Evolutionary conservation across 2,888 invertebrate genomes (phyloP).

Genomic region (Chirona hameri): DNA sequence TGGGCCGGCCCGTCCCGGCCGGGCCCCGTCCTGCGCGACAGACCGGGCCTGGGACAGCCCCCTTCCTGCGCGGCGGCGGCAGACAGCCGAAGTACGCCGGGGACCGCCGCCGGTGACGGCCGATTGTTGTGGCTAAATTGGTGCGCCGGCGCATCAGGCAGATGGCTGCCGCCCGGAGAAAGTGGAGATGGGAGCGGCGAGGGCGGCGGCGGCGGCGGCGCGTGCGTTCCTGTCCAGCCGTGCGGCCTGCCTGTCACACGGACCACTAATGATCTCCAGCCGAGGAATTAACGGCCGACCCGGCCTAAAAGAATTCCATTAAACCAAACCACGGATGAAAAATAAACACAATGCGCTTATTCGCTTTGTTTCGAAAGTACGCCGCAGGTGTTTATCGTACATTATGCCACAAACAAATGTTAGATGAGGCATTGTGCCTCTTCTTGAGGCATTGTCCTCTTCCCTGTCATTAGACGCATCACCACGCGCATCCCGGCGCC

Average conservation of each 20-base stretch:
- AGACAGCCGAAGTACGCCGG: too few species aligned
- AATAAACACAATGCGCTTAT: neutral
- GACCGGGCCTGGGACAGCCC: too few species aligned
- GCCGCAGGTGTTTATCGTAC: neutral
- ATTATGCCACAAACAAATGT: too few species aligned
- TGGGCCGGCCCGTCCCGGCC: too few species aligned
- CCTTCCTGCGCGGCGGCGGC: too few species aligned
- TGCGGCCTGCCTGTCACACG: neutral
- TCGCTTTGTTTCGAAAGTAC: neutral
- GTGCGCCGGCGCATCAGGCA: neutral
- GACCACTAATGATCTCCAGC: neutral
- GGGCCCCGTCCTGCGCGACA: too few species aligned
- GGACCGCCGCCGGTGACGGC: too few species aligned
- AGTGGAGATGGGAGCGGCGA: neutral
- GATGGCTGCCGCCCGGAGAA: neutral
- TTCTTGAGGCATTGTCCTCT: too few species aligned
- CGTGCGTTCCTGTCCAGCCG: neutral
- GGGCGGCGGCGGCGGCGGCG: neutral
- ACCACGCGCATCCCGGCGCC: too few species aligned
- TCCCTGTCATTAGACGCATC: too few species aligned
- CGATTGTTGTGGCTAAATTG: neutral
- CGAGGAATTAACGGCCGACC: neutral
- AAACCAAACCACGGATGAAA: neutral
- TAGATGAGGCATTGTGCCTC: too few species aligned
- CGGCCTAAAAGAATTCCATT: neutral